Evolutionary conservation across 2,797 vertebrate genomes (phyloP).

Genomic region (Gymnoscopelus microlampas): DNA sequence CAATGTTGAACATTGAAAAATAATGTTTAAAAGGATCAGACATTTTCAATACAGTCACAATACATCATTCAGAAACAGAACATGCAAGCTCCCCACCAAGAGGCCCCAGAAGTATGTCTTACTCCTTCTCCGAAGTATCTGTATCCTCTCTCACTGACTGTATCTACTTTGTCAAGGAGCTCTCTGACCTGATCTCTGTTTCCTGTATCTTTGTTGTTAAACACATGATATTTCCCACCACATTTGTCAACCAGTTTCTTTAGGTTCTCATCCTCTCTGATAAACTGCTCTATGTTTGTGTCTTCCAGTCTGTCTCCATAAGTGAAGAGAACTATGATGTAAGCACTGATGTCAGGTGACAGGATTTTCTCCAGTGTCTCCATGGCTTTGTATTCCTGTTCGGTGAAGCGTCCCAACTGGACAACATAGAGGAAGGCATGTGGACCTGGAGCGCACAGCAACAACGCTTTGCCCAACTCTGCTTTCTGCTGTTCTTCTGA

Average conservation of each 20-base stretch:
- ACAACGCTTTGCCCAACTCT: background rate
- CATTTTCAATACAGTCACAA: too few species aligned
- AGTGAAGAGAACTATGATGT: slow-evolving; percentile 25
- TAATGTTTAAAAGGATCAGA: too few species aligned
- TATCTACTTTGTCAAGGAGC: slow-evolving; percentile 6
- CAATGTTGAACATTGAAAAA: too few species aligned
- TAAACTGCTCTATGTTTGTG: too few species aligned
- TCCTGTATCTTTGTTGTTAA: slow-evolving; percentile 16
- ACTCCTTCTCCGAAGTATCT: too few species aligned
- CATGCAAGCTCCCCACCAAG: too few species aligned
- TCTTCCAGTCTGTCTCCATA: too few species aligned
- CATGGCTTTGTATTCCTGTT: slow-evolving; percentile 29
- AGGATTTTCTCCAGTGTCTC: slow-evolving; percentile 22
- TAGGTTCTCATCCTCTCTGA: too few species aligned
- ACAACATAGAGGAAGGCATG: slow-evolving; percentile 29
- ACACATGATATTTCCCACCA: slow-evolving; percentile 16
- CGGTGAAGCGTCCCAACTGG: slow-evolving; percentile 39
- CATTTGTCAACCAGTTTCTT: slow-evolving; percentile 17
- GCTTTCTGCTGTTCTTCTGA: background rate
- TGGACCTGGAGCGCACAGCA: background rate
- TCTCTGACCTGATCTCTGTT: slow-evolving; percentile 10
- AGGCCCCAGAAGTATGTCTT: too few species aligned
- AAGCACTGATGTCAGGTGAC: slow-evolving; percentile 9
- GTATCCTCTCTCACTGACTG: background rate
- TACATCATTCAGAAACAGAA: too few species aligned